Base-by-base conservation (phyloP, 2,888 invertebrate species). In the Nymphalis urticae region DNA sequence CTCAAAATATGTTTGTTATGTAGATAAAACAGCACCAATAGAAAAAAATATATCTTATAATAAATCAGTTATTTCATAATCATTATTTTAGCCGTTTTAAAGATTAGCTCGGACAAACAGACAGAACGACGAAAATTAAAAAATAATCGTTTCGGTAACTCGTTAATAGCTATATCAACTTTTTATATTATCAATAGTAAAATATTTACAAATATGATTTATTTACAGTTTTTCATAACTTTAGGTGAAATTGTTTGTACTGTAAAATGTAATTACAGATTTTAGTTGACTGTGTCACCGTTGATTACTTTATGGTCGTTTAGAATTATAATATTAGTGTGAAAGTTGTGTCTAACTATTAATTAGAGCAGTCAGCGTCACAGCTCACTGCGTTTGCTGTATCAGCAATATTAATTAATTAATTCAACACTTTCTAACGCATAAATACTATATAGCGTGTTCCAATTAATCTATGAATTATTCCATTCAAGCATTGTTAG, bases 401-500 rank as follows among this genome's bases (percentile, higher is more conserved):
- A 32, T 32, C 32, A 17, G 53, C 53, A 16, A 17, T 56, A 32
- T 56, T 56, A 56, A 32, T 56, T 24, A 42, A 42, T 58, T 58
- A 42, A 56, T 36, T 27, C n/a, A 58, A 58, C 58, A 58, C 36
- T 58, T 58, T 58, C 21, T 42, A 58, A 32, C 56, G 10, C 58
- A 19, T 42, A 58, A 56, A 56, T 32, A 56, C n/a, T 42, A 42
- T 58, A 58, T 16, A 54, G 16, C 21, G 19, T 58, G 58, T 58
- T 58, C 36, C 42, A 42, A 58, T 58, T 19, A 58, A 42, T 58
- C 58, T 3, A 42, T 58, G 42, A 58, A 58, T 58, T 58, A 58
- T 58, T 42, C 58, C 10, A 19, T 10, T n/a, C 21, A 36, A 21
- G 50, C 64, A 65, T 65, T 65, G 64, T 65, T 58, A 58, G 59